Evolutionary conservation across 2,888 invertebrate genomes (phyloP).

Genomic region (Papilio gigon): DNA sequence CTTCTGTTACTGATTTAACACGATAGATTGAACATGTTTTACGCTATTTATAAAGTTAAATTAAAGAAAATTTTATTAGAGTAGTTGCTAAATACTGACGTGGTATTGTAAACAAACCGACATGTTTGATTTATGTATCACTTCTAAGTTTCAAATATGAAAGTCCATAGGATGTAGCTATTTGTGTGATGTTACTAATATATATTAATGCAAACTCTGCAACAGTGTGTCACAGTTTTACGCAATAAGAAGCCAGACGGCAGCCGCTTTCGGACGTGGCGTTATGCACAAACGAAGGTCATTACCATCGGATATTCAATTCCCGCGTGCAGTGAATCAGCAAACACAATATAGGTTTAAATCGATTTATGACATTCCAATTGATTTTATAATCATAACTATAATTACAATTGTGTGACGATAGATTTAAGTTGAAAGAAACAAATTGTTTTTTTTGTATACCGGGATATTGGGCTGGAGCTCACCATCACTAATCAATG

Average conservation of each 20-base stretch:
- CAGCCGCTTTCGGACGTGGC: slow-evolving; percentile 60
- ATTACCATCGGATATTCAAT: slow-evolving; percentile 74
- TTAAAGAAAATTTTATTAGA: no score
- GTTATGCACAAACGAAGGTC: slow-evolving; percentile 74
- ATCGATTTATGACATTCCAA: slow-evolving; percentile 64
- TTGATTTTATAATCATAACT: slow-evolving; percentile 53
- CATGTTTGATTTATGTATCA: no score
- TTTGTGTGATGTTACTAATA: neutral
- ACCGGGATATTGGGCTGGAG: neutral
- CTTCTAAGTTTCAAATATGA: no score
- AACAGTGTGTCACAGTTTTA: slow-evolving; percentile 52
- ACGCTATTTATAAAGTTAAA: no score
- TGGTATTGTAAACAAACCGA: no score
- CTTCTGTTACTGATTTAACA: neutral
- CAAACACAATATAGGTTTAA: slow-evolving; percentile 69
- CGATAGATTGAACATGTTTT: no score
- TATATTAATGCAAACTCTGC: slow-evolving; percentile 8
- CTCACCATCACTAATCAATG: neutral
- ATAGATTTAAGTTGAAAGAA: neutral
- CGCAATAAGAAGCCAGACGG: slow-evolving; percentile 69
- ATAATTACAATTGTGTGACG: neutral
- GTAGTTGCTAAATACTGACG: no score
- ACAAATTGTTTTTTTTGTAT: neutral
- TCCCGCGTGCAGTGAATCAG: slow-evolving; percentile 69
- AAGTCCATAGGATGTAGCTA: neutral